Percentiles rank a stretch among this genome's conserved stretches.
Conservation (phyloP, 2,797 vertebrate species). For the Enteromius thamalakanensis region DNA sequence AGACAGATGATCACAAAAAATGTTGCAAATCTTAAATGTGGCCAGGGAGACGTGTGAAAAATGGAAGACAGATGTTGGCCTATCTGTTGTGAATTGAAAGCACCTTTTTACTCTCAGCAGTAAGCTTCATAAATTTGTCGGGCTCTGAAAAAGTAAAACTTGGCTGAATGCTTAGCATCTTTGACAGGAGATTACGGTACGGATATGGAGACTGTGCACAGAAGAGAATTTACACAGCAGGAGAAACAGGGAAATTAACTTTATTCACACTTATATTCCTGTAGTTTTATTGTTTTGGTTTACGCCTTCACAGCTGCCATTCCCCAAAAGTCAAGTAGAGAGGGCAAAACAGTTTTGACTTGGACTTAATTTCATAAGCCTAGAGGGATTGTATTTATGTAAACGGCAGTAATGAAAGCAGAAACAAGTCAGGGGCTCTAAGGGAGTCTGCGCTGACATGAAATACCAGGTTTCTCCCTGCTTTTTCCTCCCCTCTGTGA, state of each 20-base stretch:
- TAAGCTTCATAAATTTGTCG: conserved; percentile 55
- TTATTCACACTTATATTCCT: background rate
- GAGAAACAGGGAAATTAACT: background rate
- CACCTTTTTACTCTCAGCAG: conserved; percentile 52
- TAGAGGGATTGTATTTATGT: background rate
- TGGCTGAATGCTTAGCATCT: background rate
- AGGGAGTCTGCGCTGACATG: conserved; percentile 43
- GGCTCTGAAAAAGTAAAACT: conserved; percentile 1
- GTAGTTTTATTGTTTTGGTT: conserved; percentile 22
- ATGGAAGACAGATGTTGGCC: conserved; percentile 63
- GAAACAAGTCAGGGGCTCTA: background rate
- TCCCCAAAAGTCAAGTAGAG: background rate
- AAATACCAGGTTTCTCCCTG: conserved; percentile 40
- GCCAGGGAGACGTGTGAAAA: conserved; percentile 42
- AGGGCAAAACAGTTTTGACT: background rate
- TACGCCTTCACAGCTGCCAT: conserved; percentile 11
- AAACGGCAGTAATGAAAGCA: conserved; percentile 6
- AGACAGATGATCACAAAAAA: conserved; percentile 51
- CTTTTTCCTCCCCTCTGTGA: conserved; percentile 32
- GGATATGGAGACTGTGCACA: background rate
- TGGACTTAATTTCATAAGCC: background rate
- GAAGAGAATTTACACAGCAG: conserved; percentile 15
- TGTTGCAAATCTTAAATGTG: conserved; percentile 35
- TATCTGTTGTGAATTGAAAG: conserved; percentile 58
- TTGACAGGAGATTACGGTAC: conserved; percentile 12